Conservation (phyloP, 2,113 vertebrate species). For the Pluvianellus socialis region DNA sequence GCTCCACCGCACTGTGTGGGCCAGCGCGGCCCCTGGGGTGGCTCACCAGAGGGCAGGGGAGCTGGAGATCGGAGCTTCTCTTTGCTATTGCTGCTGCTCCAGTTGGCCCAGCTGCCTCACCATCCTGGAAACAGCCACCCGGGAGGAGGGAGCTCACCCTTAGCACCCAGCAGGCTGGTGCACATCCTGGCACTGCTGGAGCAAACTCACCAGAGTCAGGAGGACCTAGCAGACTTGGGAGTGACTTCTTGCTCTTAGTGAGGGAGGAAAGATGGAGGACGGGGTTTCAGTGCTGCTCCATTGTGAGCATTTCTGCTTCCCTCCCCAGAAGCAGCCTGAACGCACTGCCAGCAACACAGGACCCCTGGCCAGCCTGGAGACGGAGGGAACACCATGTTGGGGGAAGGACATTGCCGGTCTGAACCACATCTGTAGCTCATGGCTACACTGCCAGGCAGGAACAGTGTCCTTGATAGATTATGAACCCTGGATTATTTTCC, state of each 20-base stretch:
- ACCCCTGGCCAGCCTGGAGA: background rate
- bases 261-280: background rate
- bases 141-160: background rate
- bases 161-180: background rate
- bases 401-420: background rate
- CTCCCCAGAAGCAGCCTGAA: background rate
- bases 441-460: background rate
- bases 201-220: background rate
- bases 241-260: background rate
- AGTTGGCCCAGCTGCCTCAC: background rate
- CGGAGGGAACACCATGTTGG: too few relatives aligned
- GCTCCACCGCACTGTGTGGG: accelerated
- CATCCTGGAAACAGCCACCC: background rate
- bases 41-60: background rate
- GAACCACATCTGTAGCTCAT: background rate
- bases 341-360: background rate
- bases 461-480: background rate
- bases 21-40: background rate
- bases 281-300: background rate
- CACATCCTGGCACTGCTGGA: background rate
- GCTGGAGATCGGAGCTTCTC: background rate
- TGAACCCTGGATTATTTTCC: background rate
- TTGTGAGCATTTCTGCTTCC: background rate
- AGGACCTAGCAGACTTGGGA: background rate
- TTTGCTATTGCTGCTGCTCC: background rate